Percentiles rank a stretch among this genome's conserved stretches.
Evolutionary conservation across 2,113 vertebrate genomes (phyloP).

Genomic region (Numenius arquata): DNA sequence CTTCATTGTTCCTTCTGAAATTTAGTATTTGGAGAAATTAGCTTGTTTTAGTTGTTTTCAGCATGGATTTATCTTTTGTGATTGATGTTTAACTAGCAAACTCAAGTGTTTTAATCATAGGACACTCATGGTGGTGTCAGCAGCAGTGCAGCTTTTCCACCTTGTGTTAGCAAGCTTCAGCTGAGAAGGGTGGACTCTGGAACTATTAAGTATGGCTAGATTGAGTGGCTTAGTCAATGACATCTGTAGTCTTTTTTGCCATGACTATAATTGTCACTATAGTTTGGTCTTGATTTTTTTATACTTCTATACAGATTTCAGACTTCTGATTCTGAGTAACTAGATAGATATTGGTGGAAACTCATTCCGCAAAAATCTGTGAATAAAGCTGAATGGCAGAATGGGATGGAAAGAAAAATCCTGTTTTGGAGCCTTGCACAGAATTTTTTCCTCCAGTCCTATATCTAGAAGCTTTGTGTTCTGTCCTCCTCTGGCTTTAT

Average conservation of each 20-base stretch:
- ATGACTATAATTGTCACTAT: not conserved
- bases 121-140: not conserved
- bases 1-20: not conserved
- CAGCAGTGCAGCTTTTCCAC: not conserved
- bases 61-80: not conserved
- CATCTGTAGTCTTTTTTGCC: not conserved
- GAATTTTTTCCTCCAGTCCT: not conserved
- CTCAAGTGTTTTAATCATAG: not conserved
- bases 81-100: not conserved
- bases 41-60: not conserved
- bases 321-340: not conserved
- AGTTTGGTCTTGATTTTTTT: not conserved
- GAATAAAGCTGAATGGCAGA: not conserved
- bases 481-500: not conserved
- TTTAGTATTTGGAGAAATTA: not conserved
- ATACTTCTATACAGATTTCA: not conserved
- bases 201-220: not conserved
- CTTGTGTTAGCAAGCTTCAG: not conserved
- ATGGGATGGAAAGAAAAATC: not conserved
- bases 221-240: not conserved
- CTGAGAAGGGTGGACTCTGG: not conserved
- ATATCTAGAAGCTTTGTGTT: not conserved
- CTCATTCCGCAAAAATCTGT: not conserved
- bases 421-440: not conserved
- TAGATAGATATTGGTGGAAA: not conserved